phyloP scores from a whole-genome alignment of 2,113 vertebrate species.

The Catagonus wagneri region DNA sequence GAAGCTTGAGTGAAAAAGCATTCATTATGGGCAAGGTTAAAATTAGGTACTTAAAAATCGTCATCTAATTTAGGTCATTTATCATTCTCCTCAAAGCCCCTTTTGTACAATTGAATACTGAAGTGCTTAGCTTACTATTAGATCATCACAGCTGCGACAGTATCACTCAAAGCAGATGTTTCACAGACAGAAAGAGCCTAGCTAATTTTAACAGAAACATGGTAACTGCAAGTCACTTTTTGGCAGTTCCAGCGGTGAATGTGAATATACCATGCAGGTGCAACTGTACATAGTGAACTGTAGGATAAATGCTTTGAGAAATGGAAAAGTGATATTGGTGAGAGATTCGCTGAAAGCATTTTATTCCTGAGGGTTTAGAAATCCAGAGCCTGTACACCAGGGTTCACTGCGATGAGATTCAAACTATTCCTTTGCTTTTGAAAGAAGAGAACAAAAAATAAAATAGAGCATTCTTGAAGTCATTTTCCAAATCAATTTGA shows the following conservation, averaged over 20 bases:
- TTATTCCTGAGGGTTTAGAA: slow-evolving; percentile 28
- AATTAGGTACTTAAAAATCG: slow-evolving; percentile 86
- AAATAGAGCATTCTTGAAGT: slow-evolving; percentile 41
- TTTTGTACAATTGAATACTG: slow-evolving; percentile 87
- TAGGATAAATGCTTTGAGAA: slow-evolving; percentile 21
- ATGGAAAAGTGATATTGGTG: slow-evolving; percentile 77
- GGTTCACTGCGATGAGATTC: slow-evolving; percentile 11
- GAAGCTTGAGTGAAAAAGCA: slow-evolving; percentile 80
- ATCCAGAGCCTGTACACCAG: slow-evolving; percentile 26
- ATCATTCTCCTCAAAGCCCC: slow-evolving; percentile 87
- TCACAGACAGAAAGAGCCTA: slow-evolving; percentile 77
- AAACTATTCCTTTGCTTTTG: slow-evolving; percentile 40
- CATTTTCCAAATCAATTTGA: slow-evolving; percentile 33
- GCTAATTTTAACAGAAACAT: slow-evolving; percentile 80
- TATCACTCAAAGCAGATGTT: slow-evolving; percentile 89
- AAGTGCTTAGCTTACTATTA: slow-evolving; percentile 87
- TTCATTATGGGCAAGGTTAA: slow-evolving; percentile 85
- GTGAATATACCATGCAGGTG: slow-evolving; percentile 81
- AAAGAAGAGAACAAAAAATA: slow-evolving; percentile 43
- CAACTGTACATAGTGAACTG: background rate
- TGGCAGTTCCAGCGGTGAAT: slow-evolving; percentile 78
- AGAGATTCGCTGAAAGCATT: slow-evolving; percentile 65
- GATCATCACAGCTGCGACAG: slow-evolving; percentile 88
- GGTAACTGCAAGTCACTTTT: slow-evolving; percentile 71
- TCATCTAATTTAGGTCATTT: slow-evolving; percentile 90